Evolutionary conservation across 1,140 invertebrate species (phyloP).

Genomic region (Drosophila gunungcola): DNA sequence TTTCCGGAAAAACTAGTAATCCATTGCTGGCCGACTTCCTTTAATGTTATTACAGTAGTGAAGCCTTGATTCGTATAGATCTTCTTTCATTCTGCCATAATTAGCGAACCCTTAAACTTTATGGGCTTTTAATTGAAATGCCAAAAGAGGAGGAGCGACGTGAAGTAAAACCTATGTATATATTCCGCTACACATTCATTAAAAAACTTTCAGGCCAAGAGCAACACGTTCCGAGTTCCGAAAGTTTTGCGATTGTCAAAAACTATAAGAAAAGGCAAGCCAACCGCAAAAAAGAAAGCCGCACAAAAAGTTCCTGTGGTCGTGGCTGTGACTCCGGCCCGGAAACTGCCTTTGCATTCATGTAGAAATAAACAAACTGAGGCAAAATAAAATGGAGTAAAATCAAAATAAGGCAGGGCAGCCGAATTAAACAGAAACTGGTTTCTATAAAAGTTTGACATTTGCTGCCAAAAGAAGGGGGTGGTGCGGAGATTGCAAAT

Average conservation of each 20-base stretch:
- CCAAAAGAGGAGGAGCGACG: not conserved
- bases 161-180: constrained; percentile 8
- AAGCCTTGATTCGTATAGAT: not conserved
- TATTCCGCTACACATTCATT: constrained; percentile 49
- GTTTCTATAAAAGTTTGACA: constrained; percentile 65
- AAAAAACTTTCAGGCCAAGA: constrained; percentile 67
- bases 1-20: not conserved
- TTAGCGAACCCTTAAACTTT: constrained; percentile 19
- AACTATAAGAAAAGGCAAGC: constrained; percentile 67
- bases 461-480: constrained; percentile 45
- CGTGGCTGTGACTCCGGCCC: constrained; percentile 5
- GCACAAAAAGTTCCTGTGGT: constrained; percentile 31
- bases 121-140: constrained; percentile 43
- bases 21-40: not conserved
- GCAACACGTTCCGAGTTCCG: constrained; percentile 60
- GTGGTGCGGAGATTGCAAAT: constrained; percentile 52
- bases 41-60: too few species aligned
- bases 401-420: constrained; percentile 25
- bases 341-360: constrained; percentile 22
- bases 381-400: constrained; percentile 3
- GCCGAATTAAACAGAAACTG: constrained; percentile 47
- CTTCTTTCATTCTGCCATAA: constrained; percentile 5
- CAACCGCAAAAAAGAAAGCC: constrained; percentile 58
- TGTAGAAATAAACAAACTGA: constrained; percentile 37
- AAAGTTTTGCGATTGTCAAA: constrained; percentile 73